These are phyloP conservation scores for Rugalucina vietnamica DNA, from an alignment of 2,888 invertebrate genomes.

Conservation along the genomic window DNA sequence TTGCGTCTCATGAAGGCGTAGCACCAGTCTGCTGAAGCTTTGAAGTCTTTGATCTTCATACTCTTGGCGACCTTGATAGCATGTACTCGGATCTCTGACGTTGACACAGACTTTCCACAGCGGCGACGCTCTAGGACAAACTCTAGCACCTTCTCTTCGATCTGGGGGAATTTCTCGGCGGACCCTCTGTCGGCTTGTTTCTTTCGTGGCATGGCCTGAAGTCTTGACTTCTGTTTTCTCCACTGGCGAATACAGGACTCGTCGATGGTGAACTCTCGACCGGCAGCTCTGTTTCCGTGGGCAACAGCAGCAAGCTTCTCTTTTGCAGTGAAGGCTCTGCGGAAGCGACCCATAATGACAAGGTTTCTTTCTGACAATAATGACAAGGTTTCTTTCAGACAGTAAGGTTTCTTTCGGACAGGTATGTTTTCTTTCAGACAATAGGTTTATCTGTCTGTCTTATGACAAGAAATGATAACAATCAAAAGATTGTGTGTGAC, in stretches of 20 bases:
- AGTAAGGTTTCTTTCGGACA: no score
- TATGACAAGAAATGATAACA: no score
- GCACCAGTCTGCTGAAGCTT: conserved; percentile 14
- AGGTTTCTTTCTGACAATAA: no score
- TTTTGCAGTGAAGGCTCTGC: not conserved
- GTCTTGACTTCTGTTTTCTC: not conserved
- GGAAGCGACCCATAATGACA: not conserved
- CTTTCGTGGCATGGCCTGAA: not conserved
- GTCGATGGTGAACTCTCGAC: not conserved
- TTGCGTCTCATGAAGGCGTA: conserved; percentile 12
- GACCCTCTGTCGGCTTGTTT: not conserved
- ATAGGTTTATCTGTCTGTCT: no score
- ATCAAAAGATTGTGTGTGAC: no score
- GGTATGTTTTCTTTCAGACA: no score
- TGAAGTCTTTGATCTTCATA: not conserved
- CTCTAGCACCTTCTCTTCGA: not conserved
- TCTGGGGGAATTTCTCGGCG: not conserved
- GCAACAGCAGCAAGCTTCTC: not conserved
- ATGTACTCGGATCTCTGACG: not conserved
- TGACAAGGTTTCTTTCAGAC: no score
- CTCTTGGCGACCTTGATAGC: not conserved
- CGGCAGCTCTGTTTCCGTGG: conserved; percentile 15
- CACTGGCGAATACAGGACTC: not conserved
- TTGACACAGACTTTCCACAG: not conserved
- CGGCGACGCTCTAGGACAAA: not conserved